Evolutionary conservation across 1,140 invertebrate genomes (phyloP), one percentile per base, ranked within the genome.

Genomic region (Calosoma granatense): DNA sequence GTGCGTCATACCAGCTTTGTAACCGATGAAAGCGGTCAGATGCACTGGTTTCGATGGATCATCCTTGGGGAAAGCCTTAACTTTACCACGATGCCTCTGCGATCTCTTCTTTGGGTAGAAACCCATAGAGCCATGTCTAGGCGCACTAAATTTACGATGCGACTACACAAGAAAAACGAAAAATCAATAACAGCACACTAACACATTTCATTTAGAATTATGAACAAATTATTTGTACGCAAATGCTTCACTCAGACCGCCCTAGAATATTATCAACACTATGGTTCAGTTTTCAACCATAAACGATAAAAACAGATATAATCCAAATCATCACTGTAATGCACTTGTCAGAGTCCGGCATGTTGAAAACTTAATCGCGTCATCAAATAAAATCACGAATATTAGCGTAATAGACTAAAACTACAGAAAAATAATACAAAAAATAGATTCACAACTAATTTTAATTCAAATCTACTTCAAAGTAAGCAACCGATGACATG

Each of bases 31-130:
- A 56, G 95, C 91, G 3, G 97, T 99, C 30, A 99, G 78, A 79
- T 99, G 97, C 2, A 98, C 92, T 23, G 97, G 97, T 73, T 98
- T 98, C 61, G 74, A 84, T 19, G 86, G 80, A 71, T 99, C 94
- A 87, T 99, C 97, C 71, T 95, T 98, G n/a, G 97, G 97, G 80
- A 99, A 99, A 60, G 97, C 90, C 92, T 99, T 99, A 54, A 96
- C 92, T 76, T 97, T 98, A 67, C 97, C 97, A 80, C 95, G 90
- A 83, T 97, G 92, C 72, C 94, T 86, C 60, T 81, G 83, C 58
- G 92, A 88, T 64, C 97, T 84, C 77, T 99, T 99, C 77, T 98
- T 98, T 65, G 97, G 97, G 74, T 97, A 90, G 83, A 99, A 99
- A 65, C 94, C 97, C 92, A 99, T 97, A 54, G 94, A 98, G 63